Evolutionary conservation across 2,888 invertebrate genomes (phyloP).

Genomic region (Frankliniella fusca): DNA sequence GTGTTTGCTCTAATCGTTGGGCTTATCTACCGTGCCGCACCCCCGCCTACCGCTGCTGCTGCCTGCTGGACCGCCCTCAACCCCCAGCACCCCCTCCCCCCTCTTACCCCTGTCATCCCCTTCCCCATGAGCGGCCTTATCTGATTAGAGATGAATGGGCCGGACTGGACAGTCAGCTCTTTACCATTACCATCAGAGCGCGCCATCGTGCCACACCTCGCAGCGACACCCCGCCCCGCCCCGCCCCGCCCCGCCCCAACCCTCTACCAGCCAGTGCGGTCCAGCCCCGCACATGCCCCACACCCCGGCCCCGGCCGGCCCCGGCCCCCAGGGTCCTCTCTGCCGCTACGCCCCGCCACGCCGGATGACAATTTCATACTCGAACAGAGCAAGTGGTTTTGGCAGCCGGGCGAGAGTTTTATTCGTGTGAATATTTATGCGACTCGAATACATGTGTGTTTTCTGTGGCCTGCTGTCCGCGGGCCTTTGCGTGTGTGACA

Average conservation of each 20-base stretch:
- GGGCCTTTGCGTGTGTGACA: neutral
- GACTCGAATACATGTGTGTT: too few species aligned
- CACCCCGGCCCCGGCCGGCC: neutral
- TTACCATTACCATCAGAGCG: neutral
- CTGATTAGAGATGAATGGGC: constrained; percentile 6
- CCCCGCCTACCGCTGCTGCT: neutral
- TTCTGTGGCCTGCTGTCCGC: neutral
- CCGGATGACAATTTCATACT: too few species aligned
- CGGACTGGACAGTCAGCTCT: neutral
- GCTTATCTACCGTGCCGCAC: neutral
- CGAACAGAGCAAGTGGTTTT: too few species aligned
- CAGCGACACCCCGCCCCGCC: neutral
- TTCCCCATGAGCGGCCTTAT: neutral
- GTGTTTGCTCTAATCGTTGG: constrained; percentile 10
- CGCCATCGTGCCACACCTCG: neutral
- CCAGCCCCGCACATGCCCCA: neutral
- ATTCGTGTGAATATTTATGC: too few species aligned
- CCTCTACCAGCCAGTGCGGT: neutral
- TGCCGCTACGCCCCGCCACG: too few species aligned
- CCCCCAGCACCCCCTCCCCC: neutral
- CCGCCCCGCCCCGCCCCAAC: neutral
- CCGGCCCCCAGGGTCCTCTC: too few species aligned
- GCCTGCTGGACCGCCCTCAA: neutral
- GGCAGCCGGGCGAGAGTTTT: too few species aligned
- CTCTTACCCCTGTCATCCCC: neutral